Evolutionary conservation across 1,140 invertebrate species (phyloP).

Genomic region (Chymomyza costata): DNA sequence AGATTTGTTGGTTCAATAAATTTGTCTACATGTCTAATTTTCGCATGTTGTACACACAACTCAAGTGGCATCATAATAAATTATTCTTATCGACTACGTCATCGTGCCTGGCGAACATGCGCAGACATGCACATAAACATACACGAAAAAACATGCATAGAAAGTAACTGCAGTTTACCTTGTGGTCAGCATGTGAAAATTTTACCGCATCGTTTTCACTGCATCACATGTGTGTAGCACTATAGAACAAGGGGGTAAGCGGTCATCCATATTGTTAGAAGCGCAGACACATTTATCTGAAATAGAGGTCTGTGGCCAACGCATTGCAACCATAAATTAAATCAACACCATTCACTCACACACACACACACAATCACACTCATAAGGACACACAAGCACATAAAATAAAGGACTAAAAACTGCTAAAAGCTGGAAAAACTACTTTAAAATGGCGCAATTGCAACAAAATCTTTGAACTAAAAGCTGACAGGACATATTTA

Average conservation of each 20-base stretch:
- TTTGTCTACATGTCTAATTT: conserved; percentile 71
- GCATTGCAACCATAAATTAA: conserved; percentile 60
- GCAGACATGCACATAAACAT: too few relatives aligned
- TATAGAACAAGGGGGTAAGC: too few relatives aligned
- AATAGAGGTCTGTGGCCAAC: conserved; percentile 40
- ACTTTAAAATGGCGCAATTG: conserved; percentile 36
- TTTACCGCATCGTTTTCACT: conserved; percentile 57
- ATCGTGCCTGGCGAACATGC: conserved; percentile 33
- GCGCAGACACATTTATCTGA: conserved; percentile 67
- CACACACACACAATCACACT: too few relatives aligned
- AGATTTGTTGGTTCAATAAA: conserved; percentile 68
- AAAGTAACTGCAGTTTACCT: conserved; percentile 64
- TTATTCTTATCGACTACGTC: conserved; percentile 68
- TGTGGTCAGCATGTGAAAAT: conserved; percentile 56
- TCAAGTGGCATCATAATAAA: conserved; percentile 62
- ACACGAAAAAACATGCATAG: too few relatives aligned
- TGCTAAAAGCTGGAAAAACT: neutral
- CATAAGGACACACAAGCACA: too few relatives aligned
- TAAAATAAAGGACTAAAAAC: neutral
- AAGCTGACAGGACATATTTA: too few relatives aligned
- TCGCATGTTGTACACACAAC: conserved; percentile 52
- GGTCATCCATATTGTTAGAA: conserved; percentile 60
- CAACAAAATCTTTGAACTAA: conserved; percentile 44
- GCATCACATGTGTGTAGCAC: too few relatives aligned
- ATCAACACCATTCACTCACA: conserved; percentile 49